Base-by-base conservation (phyloP, 2,113 vertebrate genomes). In the Malurus alboscapulatus region DNA sequence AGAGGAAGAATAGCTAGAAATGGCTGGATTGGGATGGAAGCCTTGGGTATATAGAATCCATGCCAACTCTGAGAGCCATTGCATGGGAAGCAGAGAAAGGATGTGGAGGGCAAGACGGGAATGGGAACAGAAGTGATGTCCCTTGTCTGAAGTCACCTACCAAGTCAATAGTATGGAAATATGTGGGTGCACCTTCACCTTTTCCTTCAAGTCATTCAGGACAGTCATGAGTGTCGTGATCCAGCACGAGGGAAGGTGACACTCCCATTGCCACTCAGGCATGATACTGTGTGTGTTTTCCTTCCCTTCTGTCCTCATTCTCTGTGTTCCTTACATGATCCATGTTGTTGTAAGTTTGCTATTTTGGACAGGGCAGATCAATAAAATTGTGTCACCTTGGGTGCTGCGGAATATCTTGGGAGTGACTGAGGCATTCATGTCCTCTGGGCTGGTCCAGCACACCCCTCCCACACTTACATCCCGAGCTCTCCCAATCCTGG, bases 391-490 rank as follows among this genome's bases (percentile, higher is more conserved):
- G 54, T 57, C 42, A 17, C 42, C 40, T 48, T 22, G 8, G 12
- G 2, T 2, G 1, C 6, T 34, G 13, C 7, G 14, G 2, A 67
- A 17, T 54, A 50, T 51, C 55, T 57, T 50, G n/a, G 44, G 16
- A 73, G 57, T 16, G 30, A 75, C 29, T 8, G 62, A 80, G 38
- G 26, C 30, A 87, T 68, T 57, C 8, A 13, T 9, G 24, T 74
- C 36, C 32, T 72, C 72, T 14, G 55, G 47, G 34, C 38, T 71
- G 55, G 18, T 74, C 14, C 44, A 57, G 44, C 68, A 25, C n/a
- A 5, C 7, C 3, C 18, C 17, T 26, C 19, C 5, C 18, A 7
- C 1, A 1, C 25, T 38, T 22, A 4, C 29, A 2, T 8, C 12
- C 38, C 5, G 1, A 25, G 12, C 4, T 75, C 14, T 86, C 36